Base-by-base conservation (phyloP, 2,113 vertebrate genomes). In the Jaculus jaculus region DNA sequence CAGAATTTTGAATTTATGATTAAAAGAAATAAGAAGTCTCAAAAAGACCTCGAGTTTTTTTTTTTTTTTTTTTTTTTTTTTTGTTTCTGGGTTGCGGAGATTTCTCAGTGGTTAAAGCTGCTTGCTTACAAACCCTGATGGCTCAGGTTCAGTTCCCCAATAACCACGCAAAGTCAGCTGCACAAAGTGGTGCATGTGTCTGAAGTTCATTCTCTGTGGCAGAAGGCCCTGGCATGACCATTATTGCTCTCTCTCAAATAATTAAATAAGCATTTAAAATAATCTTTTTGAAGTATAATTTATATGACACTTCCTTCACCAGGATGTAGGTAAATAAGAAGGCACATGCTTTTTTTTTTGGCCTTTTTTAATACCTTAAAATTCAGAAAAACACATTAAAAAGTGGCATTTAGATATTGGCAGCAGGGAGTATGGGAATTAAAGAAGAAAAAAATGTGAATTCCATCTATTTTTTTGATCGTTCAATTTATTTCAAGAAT, bases 1-100 rank as follows among this genome's bases (percentile, higher is more conserved):
- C n/a, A n/a, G n/a, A n/a, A n/a, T n/a, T n/a, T n/a, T n/a, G n/a
- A n/a, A 84, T 17, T 47, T 51, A 34, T 39, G 85, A 73, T 83
- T 90, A 84, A 66, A 82, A 24, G 20, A 37, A 92, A 78, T 34
- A 90, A 90, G 30, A 89, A 68, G 82, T 82, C n/a, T 72, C 4
- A 23, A 93, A 94, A 63, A 89, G 12, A 95, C 18, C 10, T 16
- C 77, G 58, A 89, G 65, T 42, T 30, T 37, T 72, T 86, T 80
- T 58, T 42, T 85, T 47, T 89, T 72, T 32, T 13, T 54, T 92
- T 89, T 72, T 26, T 7, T 87, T 54, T 84, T 51, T 17, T n/a
- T n/a, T n/a, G n/a, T 85, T 75, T 47, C 42, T 47, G 42, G 42
- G 42, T 47, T 47, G 42, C 5, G 8, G 42, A 47, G 42, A 47